Conservation (phyloP, 2,113 vertebrate species). For the Rhizomys pruinosus region DNA sequence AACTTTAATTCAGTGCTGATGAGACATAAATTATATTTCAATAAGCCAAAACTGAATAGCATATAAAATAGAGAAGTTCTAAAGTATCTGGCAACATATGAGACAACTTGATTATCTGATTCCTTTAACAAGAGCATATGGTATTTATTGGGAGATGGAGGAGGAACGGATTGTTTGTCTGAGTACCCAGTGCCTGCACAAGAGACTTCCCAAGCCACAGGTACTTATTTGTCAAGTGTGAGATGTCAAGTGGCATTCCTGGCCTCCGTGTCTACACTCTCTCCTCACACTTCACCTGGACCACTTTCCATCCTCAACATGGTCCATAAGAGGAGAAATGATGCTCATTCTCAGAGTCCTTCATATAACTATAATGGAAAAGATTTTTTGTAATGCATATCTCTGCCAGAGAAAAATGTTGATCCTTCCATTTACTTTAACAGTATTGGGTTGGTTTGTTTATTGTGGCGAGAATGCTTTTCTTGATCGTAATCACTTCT, state of each 20-base stretch:
- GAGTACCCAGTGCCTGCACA: neutral
- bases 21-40: neutral
- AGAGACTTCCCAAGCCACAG: neutral
- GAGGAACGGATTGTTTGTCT: neutral
- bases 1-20: neutral
- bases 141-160: neutral
- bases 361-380: neutral
- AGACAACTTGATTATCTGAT: neutral
- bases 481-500: slow-evolving; percentile 13
- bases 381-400: neutral
- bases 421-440: neutral
- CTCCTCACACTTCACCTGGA: neutral
- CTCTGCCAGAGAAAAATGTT: slow-evolving; percentile 28
- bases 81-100: neutral
- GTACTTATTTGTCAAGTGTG: neutral
- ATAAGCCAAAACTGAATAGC: neutral
- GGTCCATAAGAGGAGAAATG: neutral
- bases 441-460: neutral
- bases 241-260: neutral
- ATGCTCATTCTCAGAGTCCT: neutral
- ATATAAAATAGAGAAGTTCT: neutral
- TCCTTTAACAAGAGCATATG: neutral
- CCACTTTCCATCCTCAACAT: neutral
- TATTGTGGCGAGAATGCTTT: slow-evolving; percentile 2
- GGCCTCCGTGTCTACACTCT: neutral